Percentiles rank a stretch among this genome's conserved stretches.
These are phyloP conservation scores for Allophyes oxyacanthae DNA, from an alignment of 2,888 invertebrate species.

Conservation along the genomic window DNA sequence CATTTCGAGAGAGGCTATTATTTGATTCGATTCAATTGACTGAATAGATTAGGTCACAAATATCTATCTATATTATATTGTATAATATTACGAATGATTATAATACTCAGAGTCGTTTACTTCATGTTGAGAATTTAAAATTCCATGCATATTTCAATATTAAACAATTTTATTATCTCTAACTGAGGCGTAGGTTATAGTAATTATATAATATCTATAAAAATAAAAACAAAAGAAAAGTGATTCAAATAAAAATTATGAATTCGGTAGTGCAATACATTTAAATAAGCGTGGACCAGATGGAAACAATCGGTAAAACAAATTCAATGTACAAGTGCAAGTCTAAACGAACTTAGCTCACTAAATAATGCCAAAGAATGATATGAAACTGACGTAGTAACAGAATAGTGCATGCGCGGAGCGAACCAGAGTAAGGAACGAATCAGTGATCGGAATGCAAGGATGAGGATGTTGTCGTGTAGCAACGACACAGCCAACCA, in stretches of 20 bases:
- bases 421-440: conserved; percentile 71
- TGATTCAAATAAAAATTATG: conserved; percentile 59
- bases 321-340: conserved; percentile 66
- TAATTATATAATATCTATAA: conserved; percentile 57
- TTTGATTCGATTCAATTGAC: conserved; percentile 88
- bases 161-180: conserved; percentile 55
- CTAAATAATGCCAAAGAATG: conserved; percentile 88
- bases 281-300: conserved; percentile 63
- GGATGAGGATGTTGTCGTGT: conserved; percentile 63
- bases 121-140: conserved; percentile 63
- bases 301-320: conserved; percentile 46
- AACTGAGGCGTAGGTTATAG: conserved; percentile 65
- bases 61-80: conserved; percentile 71
- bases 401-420: conserved; percentile 72
- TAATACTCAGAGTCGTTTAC: conserved; percentile 73
- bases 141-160: conserved; percentile 58
- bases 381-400: conserved; percentile 73
- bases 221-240: conserved; percentile 52
- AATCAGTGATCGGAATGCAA: conserved; percentile 74
- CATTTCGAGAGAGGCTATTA: conserved; percentile 86
- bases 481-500: conserved; percentile 66
- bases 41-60: conserved; percentile 88
- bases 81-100: conserved; percentile 76
- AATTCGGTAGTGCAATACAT: conserved; percentile 79
- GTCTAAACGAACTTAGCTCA: conserved; percentile 81